Base-by-base conservation (phyloP, 2,797 vertebrate species). In the Discoglossus pictus region DNA sequence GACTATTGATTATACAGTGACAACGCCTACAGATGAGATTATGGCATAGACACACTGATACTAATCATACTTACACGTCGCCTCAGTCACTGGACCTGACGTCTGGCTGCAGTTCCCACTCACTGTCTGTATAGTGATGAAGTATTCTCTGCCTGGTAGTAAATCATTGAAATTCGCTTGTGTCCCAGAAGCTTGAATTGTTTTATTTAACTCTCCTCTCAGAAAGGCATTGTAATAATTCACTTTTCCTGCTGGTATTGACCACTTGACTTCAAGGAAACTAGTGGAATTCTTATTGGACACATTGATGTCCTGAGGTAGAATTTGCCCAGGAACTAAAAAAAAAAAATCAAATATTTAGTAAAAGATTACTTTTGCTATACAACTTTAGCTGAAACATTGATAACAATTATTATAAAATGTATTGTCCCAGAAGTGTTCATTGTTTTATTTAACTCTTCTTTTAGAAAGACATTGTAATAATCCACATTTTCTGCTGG, bases 101-200 rank as follows among this genome's bases (percentile, higher is more conserved):
- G 25, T 23, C 50, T 53, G 39, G 50, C 18, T 65, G 27, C 50
- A 54, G 50, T 11, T 43, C 7, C 48, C 48, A 43, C 36, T 64
- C 16, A 43, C 47, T 12, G 61, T 64, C 23, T 52, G 61, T 43
- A 64, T 50, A 43, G 38, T 53, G 48, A 64, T 39, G 6, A 6
- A 31, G 27, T 64, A 53, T 34, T 64, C 23, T 64, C 61, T 64
- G 48, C 61, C 61, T 9, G 61, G 61, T 16, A 64, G 48, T 52
- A 65, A 46, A 20, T 27, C 39, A 23, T 50, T 35, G 25, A 65
- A 12, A 54, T 34, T 54, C 39, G 16, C 24, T 43, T 65, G 17
- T 54, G 40, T 47, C 18, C 13, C 16, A 17, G 4, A 13, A 18
- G 20, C 38, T 31, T 25, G 35, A 7, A 2, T 36, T 17, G 18